phyloP scores from a whole-genome alignment of 2,113 vertebrate genomes.

The Himantopus leucocephalus region DNA sequence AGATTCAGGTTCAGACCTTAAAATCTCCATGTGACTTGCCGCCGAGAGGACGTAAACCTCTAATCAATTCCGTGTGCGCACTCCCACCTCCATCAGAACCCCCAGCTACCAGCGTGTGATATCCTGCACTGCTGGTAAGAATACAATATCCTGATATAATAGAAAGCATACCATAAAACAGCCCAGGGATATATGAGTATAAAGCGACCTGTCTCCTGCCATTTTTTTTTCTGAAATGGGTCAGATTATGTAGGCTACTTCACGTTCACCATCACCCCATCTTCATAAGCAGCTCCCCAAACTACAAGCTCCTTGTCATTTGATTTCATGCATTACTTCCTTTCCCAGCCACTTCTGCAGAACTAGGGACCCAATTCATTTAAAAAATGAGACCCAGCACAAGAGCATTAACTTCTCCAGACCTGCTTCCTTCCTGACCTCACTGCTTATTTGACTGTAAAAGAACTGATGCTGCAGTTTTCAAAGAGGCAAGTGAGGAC shows the following conservation, averaged over 20 bases:
- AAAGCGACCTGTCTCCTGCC: background rate
- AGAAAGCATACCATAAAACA: conserved; percentile 7
- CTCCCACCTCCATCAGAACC: background rate
- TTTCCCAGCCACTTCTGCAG: conserved; percentile 16
- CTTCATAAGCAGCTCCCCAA: background rate
- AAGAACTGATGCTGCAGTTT: conserved; percentile 38
- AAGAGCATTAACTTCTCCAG: conserved; percentile 7
- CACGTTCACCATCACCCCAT: background rate
- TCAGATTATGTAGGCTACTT: background rate
- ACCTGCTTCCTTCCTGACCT: conserved; percentile 5
- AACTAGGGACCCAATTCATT: background rate
- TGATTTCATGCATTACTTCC: conserved; percentile 11
- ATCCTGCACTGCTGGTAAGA: background rate
- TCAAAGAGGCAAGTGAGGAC: background rate
- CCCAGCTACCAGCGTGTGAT: background rate
- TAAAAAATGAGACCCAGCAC: background rate
- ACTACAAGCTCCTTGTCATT: background rate
- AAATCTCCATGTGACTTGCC: background rate
- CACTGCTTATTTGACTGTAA: conserved; percentile 8
- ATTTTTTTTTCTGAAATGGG: background rate
- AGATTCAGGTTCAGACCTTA: background rate
- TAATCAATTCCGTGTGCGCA: background rate
- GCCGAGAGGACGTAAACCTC: background rate
- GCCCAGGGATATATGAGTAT: background rate
- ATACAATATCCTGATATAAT: conserved; percentile 12